Base-by-base conservation (phyloP, 2,113 vertebrate species). In the Centropus bengalensis region DNA sequence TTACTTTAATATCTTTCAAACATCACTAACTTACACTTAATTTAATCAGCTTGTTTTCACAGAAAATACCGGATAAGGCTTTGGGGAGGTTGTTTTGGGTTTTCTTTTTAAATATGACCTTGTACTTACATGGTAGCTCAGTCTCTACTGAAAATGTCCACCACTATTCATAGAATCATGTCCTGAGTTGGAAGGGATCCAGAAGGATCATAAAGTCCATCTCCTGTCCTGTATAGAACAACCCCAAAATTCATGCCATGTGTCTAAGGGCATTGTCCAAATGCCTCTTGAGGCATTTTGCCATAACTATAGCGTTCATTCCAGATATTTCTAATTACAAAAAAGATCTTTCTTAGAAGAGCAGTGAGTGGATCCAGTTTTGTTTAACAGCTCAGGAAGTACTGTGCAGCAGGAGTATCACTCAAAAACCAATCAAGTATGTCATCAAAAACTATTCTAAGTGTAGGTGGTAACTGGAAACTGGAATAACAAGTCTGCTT, bases 61-160 rank as follows among this genome's bases (percentile, higher is more conserved):
- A 10, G 45, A 77, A 76, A 89, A 73, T 33, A 77, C 3, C 8
- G 24, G 28, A 42, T 56, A 54, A 66, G 2, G 9, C 45, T 58
- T 10, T 10, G 1, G 16, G 33, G 5, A 3, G n/a, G 52, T 68
- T 54, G 4, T 15, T 60, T 45, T 33, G 21, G 6, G 1, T 3
- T 16, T 28, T 15, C 17, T 67, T 68, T 63, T 21, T 26, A 44
- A 56, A 21, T 16, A 10, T 49, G 49, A 73, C 4, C 3, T 86
- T 77, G 14, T 54, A 88, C 76, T 69, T 80, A 51, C 1, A 1
- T 52, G 33, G 10, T 32, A 51, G 47, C 20, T 27, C 63, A 44
- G 27, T 12, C 18, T 76, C 33, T 38, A 27, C n/a, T 71, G 71
- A 58, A 70, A 70, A 64, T 7, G 30, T 40, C 22, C 27, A 33